phyloP scores from a whole-genome alignment of 2,888 invertebrate species.

The Altica lythri region DNA sequence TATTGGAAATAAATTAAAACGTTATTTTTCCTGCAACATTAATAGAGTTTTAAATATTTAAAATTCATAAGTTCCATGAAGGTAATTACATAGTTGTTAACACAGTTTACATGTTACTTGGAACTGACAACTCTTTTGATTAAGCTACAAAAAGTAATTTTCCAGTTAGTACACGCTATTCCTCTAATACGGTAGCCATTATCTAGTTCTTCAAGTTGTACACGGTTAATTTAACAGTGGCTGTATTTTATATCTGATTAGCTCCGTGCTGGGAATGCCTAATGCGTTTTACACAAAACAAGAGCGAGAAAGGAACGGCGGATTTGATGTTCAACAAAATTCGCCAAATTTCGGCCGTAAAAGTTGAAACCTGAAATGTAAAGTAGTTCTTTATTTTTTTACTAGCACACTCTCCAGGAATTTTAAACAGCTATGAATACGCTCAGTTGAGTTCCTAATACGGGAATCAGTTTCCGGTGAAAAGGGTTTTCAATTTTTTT shows the following conservation, averaged over 20 bases:
- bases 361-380: conserved; percentile 37
- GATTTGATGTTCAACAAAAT: conserved; percentile 30
- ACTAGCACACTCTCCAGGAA: conserved; percentile 15
- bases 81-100: too few relatives aligned
- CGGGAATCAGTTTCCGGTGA: conserved; percentile 13
- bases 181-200: conserved; percentile 38
- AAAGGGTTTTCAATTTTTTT: conserved; percentile 14
- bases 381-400: conserved; percentile 29
- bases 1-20: too few relatives aligned
- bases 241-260: conserved; percentile 46
- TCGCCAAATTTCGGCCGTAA: conserved; percentile 29
- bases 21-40: too few relatives aligned
- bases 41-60: too few relatives aligned
- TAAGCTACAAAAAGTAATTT: conserved; percentile 15
- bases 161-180: conserved; percentile 16
- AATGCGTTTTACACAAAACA: conserved; percentile 35
- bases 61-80: too few relatives aligned
- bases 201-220: conserved; percentile 42
- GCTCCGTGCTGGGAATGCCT: conserved; percentile 41
- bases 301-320: conserved; percentile 19
- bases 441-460: conserved; percentile 10
- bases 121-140: conserved; percentile 8
- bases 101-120: not conserved
- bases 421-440: conserved; percentile 25
- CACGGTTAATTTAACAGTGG: conserved; percentile 43